Conservation (phyloP, 2,113 vertebrate genomes). For the Pelecanoides urinatrix region DNA sequence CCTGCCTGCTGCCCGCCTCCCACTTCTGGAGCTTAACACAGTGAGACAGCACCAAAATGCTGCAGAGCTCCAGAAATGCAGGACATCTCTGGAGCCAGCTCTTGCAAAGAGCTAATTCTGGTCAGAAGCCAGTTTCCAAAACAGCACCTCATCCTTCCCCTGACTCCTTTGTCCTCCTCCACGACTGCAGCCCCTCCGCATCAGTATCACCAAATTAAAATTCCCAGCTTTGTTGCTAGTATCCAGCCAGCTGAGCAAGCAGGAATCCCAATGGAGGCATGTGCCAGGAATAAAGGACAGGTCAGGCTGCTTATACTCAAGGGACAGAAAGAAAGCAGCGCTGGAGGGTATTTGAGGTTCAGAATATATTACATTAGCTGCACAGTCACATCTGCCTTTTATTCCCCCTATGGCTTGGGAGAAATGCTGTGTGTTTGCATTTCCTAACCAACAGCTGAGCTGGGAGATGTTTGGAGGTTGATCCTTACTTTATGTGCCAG, state of each 20-base stretch:
- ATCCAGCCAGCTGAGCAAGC: background rate
- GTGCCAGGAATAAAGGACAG: background rate
- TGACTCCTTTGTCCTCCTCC: background rate
- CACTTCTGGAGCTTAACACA: background rate
- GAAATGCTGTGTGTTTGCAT: background rate
- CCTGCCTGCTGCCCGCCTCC: background rate
- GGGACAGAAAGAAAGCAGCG: background rate
- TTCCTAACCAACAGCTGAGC: background rate
- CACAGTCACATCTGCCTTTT: background rate
- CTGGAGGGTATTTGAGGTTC: background rate
- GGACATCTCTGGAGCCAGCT: background rate
- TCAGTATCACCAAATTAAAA: background rate
- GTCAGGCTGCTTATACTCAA: background rate
- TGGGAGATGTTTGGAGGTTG: background rate
- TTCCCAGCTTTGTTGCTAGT: background rate
- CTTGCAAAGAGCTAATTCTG: background rate
- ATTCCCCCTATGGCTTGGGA: background rate
- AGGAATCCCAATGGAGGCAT: background rate
- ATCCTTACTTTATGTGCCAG: background rate
- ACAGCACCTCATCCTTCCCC: fast-evolving
- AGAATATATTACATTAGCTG: background rate
- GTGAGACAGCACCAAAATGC: background rate
- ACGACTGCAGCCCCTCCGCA: background rate
- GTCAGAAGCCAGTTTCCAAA: background rate
- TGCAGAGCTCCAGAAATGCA: background rate